Evolutionary conservation across 2,888 invertebrate genomes (phyloP).

Genomic region (Druceiella hillmani): DNA sequence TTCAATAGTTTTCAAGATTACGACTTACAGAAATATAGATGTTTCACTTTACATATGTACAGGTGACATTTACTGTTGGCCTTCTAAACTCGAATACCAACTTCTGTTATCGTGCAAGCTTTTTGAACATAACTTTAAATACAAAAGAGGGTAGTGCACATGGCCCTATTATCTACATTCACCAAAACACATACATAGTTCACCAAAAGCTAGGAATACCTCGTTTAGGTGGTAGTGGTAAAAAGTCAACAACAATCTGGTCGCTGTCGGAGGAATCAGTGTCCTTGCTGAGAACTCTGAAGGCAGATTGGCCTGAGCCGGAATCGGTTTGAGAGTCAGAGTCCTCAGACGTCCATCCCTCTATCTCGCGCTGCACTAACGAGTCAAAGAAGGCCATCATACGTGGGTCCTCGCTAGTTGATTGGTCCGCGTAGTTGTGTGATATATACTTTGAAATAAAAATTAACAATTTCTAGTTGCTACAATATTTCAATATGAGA

Average conservation of each 20-base stretch:
- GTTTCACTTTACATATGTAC: too few species aligned
- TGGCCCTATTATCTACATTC: conserved; percentile 6
- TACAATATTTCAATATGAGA: too few species aligned
- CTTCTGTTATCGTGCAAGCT: too few species aligned
- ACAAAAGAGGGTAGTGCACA: not conserved
- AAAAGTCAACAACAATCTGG: conserved; percentile 35
- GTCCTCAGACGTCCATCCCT: conserved; percentile 66
- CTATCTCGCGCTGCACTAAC: conserved; percentile 84
- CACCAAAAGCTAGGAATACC: conserved; percentile 27
- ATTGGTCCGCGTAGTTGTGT: conserved; percentile 85
- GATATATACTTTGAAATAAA: conserved; percentile 60
- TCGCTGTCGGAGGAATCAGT: conserved; percentile 39
- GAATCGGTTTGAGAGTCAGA: conserved; percentile 40
- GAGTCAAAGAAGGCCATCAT: conserved; percentile 98
- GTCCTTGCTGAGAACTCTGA: conserved; percentile 30
- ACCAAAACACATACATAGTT: conserved; percentile 1
- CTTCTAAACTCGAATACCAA: too few species aligned
- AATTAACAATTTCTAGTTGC: too few species aligned
- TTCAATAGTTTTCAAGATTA: too few species aligned
- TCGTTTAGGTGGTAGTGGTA: conserved; percentile 38
- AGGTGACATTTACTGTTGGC: too few species aligned
- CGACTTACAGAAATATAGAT: too few species aligned
- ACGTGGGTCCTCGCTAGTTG: conserved; percentile 82
- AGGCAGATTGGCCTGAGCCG: conserved; percentile 20
- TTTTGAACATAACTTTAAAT: not conserved